Percentiles rank a stretch among this genome's conserved stretches.
Conservation (phyloP, 2,113 vertebrate species). For the Canis aureus region DNA sequence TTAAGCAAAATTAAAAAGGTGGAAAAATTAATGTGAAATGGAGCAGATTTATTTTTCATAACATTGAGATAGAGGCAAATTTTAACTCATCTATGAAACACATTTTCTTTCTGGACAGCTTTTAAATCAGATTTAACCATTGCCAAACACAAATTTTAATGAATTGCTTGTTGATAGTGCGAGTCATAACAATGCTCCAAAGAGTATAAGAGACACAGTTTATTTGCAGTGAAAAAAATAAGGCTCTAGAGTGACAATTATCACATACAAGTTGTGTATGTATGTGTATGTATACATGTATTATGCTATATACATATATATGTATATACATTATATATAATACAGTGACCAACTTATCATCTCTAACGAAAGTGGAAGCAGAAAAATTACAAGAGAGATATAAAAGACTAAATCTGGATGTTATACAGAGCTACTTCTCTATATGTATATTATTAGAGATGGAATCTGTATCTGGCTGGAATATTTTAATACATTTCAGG, state of each 20-base stretch:
- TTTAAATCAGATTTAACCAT: constrained; percentile 7
- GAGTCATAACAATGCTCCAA: neutral
- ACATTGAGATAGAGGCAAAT: neutral
- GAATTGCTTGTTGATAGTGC: neutral
- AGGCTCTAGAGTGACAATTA: neutral
- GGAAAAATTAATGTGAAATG: neutral
- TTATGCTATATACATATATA: neutral
- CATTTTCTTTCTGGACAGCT: neutral
- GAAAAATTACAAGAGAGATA: neutral
- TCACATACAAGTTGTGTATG: neutral
- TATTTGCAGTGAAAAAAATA: neutral
- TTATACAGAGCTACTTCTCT: neutral
- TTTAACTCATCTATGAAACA: neutral
- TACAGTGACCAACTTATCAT: neutral
- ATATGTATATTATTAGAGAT: neutral
- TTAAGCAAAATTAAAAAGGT: neutral
- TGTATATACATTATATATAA: neutral
- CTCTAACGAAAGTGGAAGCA: neutral
- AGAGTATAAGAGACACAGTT: neutral
- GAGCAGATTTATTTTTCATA: neutral
- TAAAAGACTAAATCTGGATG: neutral
- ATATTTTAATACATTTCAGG: neutral
- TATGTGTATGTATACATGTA: neutral
- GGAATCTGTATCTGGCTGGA: neutral
- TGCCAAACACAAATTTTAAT: constrained; percentile 52